Evolutionary conservation across 2,888 invertebrate genomes (phyloP).

Genomic region (Hermaeophaga mercurialis): DNA sequence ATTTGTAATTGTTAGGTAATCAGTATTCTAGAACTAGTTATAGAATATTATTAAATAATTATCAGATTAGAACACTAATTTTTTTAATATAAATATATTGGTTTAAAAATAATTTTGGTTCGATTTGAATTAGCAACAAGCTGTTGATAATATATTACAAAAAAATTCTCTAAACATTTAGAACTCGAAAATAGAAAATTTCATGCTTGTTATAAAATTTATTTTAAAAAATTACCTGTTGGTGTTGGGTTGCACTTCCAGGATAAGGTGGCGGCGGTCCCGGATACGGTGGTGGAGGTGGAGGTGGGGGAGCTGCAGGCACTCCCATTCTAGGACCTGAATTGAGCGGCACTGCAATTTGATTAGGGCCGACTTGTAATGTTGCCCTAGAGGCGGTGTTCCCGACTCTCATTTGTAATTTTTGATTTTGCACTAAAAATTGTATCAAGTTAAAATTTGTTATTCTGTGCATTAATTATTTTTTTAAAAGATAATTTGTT

Average conservation of each 20-base stretch:
- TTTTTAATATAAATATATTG: no score
- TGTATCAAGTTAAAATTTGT: no score
- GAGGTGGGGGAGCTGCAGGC: conserved; percentile 62
- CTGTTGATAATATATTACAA: no score
- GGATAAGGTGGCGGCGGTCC: conserved; percentile 75
- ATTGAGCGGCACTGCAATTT: conserved; percentile 47
- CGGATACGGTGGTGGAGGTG: conserved; percentile 75
- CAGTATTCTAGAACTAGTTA: no score
- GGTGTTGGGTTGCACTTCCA: conserved; percentile 57
- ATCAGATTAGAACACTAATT: no score
- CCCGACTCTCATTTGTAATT: conserved; percentile 54
- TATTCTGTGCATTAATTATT: no score
- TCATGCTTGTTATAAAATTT: conserved; percentile 24
- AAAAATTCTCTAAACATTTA: conserved; percentile 12
- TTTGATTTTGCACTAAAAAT: conserved; percentile 53
- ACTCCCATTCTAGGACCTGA: conserved; percentile 55
- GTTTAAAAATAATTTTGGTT: no score
- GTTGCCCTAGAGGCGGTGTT: conserved; percentile 45
- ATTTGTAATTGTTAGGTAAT: no score
- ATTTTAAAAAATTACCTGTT: conserved; percentile 38
- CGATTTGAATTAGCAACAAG: no score
- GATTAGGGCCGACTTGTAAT: conserved; percentile 32
- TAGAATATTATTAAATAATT: no score
- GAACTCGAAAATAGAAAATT: conserved; percentile 19
- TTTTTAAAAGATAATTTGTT: no score